A percentile compares a stretch with the other conserved stretches of the same genome.
phyloP scores from a whole-genome alignment of 2,888 invertebrate genomes.

The Mechanitis mazaeus region DNA sequence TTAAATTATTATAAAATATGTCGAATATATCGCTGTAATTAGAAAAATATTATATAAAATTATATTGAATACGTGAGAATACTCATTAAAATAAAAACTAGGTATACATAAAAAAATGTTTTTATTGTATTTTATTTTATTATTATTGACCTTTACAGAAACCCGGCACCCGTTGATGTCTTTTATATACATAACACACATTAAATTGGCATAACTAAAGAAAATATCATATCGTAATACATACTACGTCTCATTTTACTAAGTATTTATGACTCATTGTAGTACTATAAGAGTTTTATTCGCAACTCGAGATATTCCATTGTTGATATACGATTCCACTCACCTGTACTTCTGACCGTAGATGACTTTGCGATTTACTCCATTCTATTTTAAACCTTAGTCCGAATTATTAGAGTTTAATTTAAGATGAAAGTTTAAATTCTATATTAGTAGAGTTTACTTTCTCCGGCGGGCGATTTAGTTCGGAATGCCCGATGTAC shows the following conservation, averaged over 20 bases:
- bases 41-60: no score
- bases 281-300: conserved; percentile 11
- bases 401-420: neutral
- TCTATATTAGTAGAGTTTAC: conserved; percentile 55
- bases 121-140: conserved; percentile 11
- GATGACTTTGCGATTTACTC: conserved; percentile 21
- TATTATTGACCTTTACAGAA: conserved; percentile 2
- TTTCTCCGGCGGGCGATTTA: conserved; percentile 66
- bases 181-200: conserved; percentile 27
- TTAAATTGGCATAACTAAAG: neutral
- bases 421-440: conserved; percentile 19
- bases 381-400: conserved; percentile 18
- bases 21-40: no score
- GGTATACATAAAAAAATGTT: neutral
- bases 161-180: conserved; percentile 36
- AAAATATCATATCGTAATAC: neutral
- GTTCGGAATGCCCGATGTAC: conserved; percentile 67
- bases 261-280: no score
- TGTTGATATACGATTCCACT: conserved; percentile 21
- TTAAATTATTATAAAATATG: no score
- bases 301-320: conserved; percentile 13
- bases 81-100: neutral
- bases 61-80: no score
- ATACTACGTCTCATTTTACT: no score
- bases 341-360: conserved; percentile 29